Base-by-base conservation (phyloP, 2,888 invertebrate species). In the Habrosyne pyritoides region DNA sequence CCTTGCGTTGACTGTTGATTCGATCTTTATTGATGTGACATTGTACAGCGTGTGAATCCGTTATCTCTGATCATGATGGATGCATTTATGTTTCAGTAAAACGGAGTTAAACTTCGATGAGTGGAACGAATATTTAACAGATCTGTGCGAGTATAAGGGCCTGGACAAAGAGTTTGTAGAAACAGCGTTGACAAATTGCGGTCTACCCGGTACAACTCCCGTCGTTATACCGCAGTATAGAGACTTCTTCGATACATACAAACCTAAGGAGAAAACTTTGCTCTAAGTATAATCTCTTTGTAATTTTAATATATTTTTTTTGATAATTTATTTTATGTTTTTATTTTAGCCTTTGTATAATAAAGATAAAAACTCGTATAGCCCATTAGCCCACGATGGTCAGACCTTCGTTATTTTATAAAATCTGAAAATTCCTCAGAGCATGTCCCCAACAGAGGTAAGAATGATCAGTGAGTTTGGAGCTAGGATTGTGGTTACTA, bases 181-280 rank as follows among this genome's bases (percentile, higher is more conserved):
- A 28, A 18, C 28, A 0, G 26, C 55, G 0, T 50, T 85, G 57
- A 80, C 75, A 0, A 79, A 75, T 59, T 84, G 83, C 22, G 85
- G 84, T 0, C 22, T 75, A 0, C 82, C 85, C 0, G 85, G 82
- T 0, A 46, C 61, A 0, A 47, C 54, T 0, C 59, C 61, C 0
- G 81, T 84, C 0, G 7, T 30, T 0, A 69, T 84, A 2, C 85
- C 85, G 0, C 70, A 72, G 36, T 85, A 83, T 52, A 67, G 75
- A 21, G 66, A 67, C 8, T 84, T 79, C 66, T 85, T 83, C 46
- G 66, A 71, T 5, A 80, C 73, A 6, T 84, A 67, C 30, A 66
- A 71, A 49, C 69, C 77, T 0, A 75, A 67, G 26, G 71, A 75
- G 28, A 73, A 70, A 52, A 24, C 69, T 57, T 22, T 64, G 21